phyloP scores from a whole-genome alignment of 2,888 invertebrate genomes.

The Hedya salicella region DNA sequence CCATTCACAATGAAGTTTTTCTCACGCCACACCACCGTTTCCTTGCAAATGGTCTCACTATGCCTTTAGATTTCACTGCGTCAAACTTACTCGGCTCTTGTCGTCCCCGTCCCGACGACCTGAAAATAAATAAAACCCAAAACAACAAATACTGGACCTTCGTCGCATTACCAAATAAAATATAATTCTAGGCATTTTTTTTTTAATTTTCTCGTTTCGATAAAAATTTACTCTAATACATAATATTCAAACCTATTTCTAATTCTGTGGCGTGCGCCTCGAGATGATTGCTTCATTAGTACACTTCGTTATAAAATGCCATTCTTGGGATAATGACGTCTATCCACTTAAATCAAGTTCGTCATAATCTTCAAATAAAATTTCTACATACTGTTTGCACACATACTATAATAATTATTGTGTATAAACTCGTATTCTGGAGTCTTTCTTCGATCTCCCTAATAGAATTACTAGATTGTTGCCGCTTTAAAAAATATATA shows the following conservation, averaged over 20 bases:
- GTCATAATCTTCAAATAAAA: constrained; percentile 26
- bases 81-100: constrained; percentile 45
- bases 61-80: constrained; percentile 22
- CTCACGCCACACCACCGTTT: background rate
- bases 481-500: constrained; percentile 38
- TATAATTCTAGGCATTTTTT: constrained; percentile 42
- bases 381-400: constrained; percentile 19
- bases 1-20: too few species aligned
- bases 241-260: constrained; percentile 41
- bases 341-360: constrained; percentile 14
- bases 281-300: constrained; percentile 23
- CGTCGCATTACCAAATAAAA: constrained; percentile 46
- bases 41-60: constrained; percentile 39
- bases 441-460: background rate
- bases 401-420: constrained; percentile 23
- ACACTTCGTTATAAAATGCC: constrained; percentile 36
- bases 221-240: constrained; percentile 46
- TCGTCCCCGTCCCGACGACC: constrained; percentile 36
- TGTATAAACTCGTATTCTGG: constrained; percentile 19
- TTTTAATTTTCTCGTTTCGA: constrained; percentile 46
- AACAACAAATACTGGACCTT: constrained; percentile 47
- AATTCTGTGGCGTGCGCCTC: constrained; percentile 21
- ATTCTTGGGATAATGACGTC: constrained; percentile 5
- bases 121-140: constrained; percentile 44
- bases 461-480: constrained; percentile 15